These are phyloP conservation scores for Arion vulgaris DNA, from an alignment of 1,140 invertebrate genomes.

Conservation along the genomic window DNA sequence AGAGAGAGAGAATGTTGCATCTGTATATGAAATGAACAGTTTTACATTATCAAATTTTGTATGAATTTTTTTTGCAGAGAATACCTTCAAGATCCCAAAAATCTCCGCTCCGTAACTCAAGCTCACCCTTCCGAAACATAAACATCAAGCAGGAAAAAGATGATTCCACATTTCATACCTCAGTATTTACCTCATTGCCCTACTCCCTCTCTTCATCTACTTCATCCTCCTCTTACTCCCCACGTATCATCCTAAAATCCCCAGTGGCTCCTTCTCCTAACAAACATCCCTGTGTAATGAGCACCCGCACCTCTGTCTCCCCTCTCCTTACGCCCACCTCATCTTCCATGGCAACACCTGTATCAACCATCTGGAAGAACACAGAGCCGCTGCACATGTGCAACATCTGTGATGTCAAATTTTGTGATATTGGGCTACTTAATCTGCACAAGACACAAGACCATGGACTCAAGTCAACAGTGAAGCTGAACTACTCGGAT, in stretches of 20 bases:
- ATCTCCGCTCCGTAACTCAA: not conserved
- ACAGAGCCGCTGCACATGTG: conserved; percentile 63
- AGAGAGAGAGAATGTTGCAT: no score
- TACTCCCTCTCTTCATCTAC: conserved; percentile 10
- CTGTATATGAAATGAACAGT: no score
- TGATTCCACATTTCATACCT: not conserved
- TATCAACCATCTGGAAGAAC: conserved; percentile 62
- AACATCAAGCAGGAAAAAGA: conserved; percentile 30
- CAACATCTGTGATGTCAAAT: conserved; percentile 69
- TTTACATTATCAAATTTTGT: no score
- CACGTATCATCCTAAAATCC: conserved; percentile 34
- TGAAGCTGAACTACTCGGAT: not conserved
- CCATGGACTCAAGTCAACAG: conserved; percentile 52
- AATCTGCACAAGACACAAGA: conserved; percentile 62
- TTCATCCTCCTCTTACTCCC: conserved; percentile 24
- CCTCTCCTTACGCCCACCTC: conserved; percentile 17
- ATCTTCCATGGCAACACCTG: conserved; percentile 25
- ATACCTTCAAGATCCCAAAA: not conserved
- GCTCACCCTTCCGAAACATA: not conserved
- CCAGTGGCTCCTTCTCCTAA: not conserved
- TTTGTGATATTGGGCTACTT: conserved; percentile 56
- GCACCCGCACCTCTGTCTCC: conserved; percentile 30
- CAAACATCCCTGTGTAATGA: not conserved
- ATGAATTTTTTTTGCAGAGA: not conserved
- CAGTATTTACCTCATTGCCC: not conserved